Evolutionary conservation across 2,888 invertebrate genomes (phyloP), one percentile per base, ranked within the genome.

Genomic region (Acanthosepion pharaonis): DNA sequence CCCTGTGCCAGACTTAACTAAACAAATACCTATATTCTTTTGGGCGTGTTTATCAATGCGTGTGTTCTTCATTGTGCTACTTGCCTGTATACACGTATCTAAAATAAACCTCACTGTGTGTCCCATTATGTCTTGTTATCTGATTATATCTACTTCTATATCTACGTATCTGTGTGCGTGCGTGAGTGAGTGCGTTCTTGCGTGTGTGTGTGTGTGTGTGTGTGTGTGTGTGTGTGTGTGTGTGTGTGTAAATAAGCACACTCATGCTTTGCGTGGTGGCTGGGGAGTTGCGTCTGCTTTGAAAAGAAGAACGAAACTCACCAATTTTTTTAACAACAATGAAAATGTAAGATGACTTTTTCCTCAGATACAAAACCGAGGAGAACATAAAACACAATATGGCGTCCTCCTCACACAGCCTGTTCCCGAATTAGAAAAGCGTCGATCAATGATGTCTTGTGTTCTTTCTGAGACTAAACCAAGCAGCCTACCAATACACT

Each of bases 381-480:
- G n/a, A 11, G n/a, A 33, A 78, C 33, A 78, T 78, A 78, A 78
- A 78, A 8, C 64, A 25, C 33, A 6, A 33, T 3, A 78, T 15
- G 78, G n/a, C 15, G n/a, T 11, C 78, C n/a, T 33, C 78, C 78
- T 78, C 78, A 33, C n/a, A 33, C n/a, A n/a, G n/a, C n/a, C 9
- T 78, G 78, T 78, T 78, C 78, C 78, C 78, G 78, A 78, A 78
- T 78, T 78, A 78, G 78, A 78, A 78, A 78, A 78, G 78, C n/a
- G 78, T 33, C 15, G 78, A 78, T 78, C n/a, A 78, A 78, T 78
- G 78, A 3, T n/a, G 78, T 78, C 78, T 78, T 78, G 78, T 78
- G 78, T 78, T 78, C 78, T 78, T 78, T 78, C 78, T 78, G n/a
- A 78, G n/a, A 78, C 78, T 78, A 33, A n/a, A 15, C n/a, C 78